Base-by-base conservation (phyloP, 2,113 vertebrate species). In the Neotoma lepida region DNA sequence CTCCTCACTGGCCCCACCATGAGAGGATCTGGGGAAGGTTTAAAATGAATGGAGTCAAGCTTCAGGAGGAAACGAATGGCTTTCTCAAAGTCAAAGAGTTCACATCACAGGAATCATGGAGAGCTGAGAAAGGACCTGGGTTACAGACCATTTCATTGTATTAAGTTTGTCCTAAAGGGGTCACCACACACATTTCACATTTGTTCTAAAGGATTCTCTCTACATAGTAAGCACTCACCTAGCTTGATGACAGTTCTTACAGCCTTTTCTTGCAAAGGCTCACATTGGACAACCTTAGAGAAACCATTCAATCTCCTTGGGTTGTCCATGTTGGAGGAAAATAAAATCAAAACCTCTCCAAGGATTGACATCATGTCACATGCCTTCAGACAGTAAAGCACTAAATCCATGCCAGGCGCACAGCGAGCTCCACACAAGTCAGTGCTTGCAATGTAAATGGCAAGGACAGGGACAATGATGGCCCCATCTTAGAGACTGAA, bases 81-180 rank as follows among this genome's bases (percentile, higher is more conserved):
- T 90, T 96, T 88, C 93, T 92, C 93, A 90, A 13, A 76, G 58
- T 93, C 64, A 66, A 73, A 94, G 51, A 68, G 49, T 17, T 95
- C 76, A 51, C 46, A 51, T 86, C 78, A 46, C 0, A 0, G 86
- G 93, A 96, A 5, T 90, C 10, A 13, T 46, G 12, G 68, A 88
- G 41, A 44, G n/a, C 49, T 30, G n/a, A 95, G 88, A 63, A 70
- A 77, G 4, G 77, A 66, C 68, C 44, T 33, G n/a, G n/a, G 41
- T 74, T 20, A 33, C 39, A 85, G 28, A 44, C 28, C 39, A 46
- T 22, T 33, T 30, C 35, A 41, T 6, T 54, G n/a, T n/a, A 44
- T 7, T 44, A n/a, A 22, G 5, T 68, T 46, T 86, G 46, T 30
- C 28, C 71, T 77, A 44, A 86, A 17, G 18, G 28, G 28, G 8